Percentiles rank a stretch among this genome's conserved stretches.
Conservation (phyloP, 2,797 vertebrate species). For the Lophotriccus pileatus region DNA sequence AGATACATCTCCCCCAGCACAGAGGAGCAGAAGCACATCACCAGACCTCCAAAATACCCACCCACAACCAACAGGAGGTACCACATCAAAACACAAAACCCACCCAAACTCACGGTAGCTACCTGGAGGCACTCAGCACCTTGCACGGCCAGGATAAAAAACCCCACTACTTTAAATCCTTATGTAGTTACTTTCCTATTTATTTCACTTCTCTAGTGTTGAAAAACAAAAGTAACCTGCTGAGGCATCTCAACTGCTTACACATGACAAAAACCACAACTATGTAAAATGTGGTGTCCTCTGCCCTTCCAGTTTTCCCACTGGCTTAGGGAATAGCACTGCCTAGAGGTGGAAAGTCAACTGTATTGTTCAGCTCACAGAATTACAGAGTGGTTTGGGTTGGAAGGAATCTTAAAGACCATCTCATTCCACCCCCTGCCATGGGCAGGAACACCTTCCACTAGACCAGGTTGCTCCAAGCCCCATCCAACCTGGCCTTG, state of each 20-base stretch:
- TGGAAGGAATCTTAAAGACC: neutral
- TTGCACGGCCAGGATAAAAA: neutral
- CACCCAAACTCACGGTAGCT: neutral
- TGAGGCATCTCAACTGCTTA: neutral
- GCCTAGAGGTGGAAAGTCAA: neutral
- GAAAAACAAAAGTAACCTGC: neutral
- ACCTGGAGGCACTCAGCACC: neutral
- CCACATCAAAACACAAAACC: neutral
- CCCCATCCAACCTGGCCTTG: rapidly evolving
- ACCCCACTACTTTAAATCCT: neutral
- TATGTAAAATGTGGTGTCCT: neutral
- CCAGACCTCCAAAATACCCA: neutral
- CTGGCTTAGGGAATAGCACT: neutral
- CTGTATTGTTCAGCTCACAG: neutral
- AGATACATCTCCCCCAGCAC: neutral
- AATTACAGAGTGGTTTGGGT: neutral
- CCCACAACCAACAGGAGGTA: neutral
- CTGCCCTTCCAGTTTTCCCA: neutral
- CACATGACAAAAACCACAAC: neutral
- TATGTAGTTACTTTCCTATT: neutral
- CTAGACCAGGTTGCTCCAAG: neutral
- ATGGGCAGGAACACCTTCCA: neutral
- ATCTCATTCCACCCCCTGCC: neutral
- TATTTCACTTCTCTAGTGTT: neutral
- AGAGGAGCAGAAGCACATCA: neutral